Evolutionary conservation across 2,888 invertebrate genomes (phyloP).

Genomic region (Lapara coniferarum): DNA sequence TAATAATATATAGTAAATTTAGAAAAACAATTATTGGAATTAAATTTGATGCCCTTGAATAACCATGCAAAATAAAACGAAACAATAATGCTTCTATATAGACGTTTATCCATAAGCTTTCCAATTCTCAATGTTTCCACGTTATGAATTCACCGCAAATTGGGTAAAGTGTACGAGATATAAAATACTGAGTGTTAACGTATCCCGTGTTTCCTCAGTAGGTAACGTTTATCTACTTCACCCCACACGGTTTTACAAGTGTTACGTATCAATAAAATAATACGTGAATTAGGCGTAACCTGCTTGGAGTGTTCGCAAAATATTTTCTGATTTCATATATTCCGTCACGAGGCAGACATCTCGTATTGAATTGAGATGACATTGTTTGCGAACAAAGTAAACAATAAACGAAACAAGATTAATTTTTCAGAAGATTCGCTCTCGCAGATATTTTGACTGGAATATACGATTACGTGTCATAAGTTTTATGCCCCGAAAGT

Average conservation of each 20-base stretch:
- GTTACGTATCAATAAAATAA: slow-evolving; percentile 16
- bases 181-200: slow-evolving; percentile 19
- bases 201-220: slow-evolving; percentile 9
- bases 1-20: no score
- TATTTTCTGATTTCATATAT: slow-evolving; percentile 25
- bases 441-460: slow-evolving; percentile 65
- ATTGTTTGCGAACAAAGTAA: slow-evolving; percentile 47
- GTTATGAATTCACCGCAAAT: slow-evolving; percentile 12
- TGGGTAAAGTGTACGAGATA: slow-evolving; percentile 17
- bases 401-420: slow-evolving; percentile 58
- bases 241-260: slow-evolving; percentile 17
- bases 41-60: not conserved
- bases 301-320: slow-evolving; percentile 14
- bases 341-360: slow-evolving; percentile 26
- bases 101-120: no score
- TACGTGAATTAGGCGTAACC: slow-evolving; percentile 10
- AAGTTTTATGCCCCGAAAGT: slow-evolving; percentile 82
- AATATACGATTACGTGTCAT: slow-evolving; percentile 83
- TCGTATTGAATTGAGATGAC: slow-evolving; percentile 41
- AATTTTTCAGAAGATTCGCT: slow-evolving; percentile 59
- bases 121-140: not conserved
- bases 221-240: slow-evolving; percentile 25
- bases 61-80: not conserved
- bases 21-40: no score
- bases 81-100: not conserved